phyloP scores from a whole-genome alignment of 2,888 invertebrate species.

The Leptinotarsa juncta region DNA sequence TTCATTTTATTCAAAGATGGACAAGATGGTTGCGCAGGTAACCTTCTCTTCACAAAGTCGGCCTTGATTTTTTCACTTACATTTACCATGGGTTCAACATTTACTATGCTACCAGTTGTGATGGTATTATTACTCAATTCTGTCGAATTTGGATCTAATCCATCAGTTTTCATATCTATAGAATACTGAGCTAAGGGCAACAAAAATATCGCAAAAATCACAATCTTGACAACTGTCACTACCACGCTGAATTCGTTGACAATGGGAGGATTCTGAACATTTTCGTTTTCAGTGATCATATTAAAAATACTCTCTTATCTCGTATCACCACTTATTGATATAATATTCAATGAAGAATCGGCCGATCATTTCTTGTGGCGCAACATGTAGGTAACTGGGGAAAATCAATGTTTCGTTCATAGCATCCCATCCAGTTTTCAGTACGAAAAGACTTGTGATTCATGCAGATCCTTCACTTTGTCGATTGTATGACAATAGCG shows the following conservation, averaged over 20 bases:
- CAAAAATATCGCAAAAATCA: slow-evolving; percentile 16
- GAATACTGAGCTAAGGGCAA: slow-evolving; percentile 6
- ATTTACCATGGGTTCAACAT: neutral
- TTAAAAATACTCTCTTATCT: neutral
- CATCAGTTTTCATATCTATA: slow-evolving; percentile 6
- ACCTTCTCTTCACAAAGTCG: neutral
- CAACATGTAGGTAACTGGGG: slow-evolving; percentile 9
- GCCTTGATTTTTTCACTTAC: neutral
- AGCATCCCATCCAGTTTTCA: slow-evolving; percentile 4
- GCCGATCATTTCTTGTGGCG: slow-evolving; percentile 3
- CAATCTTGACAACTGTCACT: slow-evolving; percentile 13
- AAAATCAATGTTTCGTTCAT: slow-evolving; percentile 10
- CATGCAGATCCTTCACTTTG: neutral
- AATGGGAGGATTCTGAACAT: neutral
- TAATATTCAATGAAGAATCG: neutral
- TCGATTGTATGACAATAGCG: neutral
- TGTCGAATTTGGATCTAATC: neutral
- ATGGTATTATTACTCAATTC: neutral
- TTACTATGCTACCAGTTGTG: neutral
- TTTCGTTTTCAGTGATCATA: slow-evolving; percentile 2
- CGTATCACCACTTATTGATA: neutral
- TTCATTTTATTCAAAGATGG: neutral
- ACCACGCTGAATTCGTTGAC: slow-evolving; percentile 14
- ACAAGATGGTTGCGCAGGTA: neutral
- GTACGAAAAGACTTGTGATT: neutral